Evolutionary conservation across 2,113 vertebrate genomes (phyloP), one percentile per base, ranked within the genome.

Genomic region (Hemicordylus capensis): DNA sequence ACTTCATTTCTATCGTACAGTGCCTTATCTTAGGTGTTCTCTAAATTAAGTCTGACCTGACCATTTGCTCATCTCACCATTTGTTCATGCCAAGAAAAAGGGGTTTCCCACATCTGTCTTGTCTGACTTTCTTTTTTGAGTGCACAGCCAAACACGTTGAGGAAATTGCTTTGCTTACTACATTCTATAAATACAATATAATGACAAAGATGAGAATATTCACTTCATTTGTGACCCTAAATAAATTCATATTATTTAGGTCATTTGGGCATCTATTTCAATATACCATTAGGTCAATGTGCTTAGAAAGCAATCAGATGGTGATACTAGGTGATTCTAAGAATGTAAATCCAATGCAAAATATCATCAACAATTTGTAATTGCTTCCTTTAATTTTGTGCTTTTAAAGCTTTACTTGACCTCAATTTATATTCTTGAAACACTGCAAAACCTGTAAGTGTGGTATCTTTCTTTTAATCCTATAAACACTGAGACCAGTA

Each of bases 351-450:
- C 80, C 88, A 90, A 66, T 83, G 22, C n/a, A 81, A 76, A 28
- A 42, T 3, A 4, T 28, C 39, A 90, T 77, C 80, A 93, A 85
- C 77, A 1, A 90, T 91, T 89, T 92, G 81, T 44, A 64, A 51
- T 54, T 0, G 1, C 31, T 88, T 83, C 82, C 90, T 92, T 81
- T 84, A 92, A 92, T 90, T 87, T 51, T 39, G 77, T 88, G 51
- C 59, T 91, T 85, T 87, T 80, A 91, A 87, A 93, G 76, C 78
- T 78, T 89, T 88, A 92, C 92, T 91, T 66, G 81, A 42, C 78
- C 86, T 90, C 92, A 93, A 89, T 95, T 91, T 90, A 91, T 86
- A 69, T 85, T 93, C 91, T 91, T 86, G 91, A 92, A 92, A 86
- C 83, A 80, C 37, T 24, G 85, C 86, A 83, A 94, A 88, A 83